These are phyloP conservation scores for Athene noctua DNA, from an alignment of 2,113 vertebrate genomes.

Conservation along the genomic window DNA sequence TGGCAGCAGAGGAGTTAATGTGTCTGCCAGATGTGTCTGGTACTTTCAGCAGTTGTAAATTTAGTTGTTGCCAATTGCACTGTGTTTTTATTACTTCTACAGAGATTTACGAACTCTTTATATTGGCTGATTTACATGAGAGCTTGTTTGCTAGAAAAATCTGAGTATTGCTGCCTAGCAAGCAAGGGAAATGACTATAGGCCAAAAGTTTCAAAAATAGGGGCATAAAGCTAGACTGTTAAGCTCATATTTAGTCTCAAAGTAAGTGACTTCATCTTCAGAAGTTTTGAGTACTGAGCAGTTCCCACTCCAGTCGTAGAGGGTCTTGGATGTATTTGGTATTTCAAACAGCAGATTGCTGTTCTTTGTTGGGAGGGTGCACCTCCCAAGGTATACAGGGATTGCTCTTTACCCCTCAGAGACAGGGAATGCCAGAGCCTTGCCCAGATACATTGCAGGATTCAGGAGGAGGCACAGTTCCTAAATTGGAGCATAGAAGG, in stretches of 20 bases:
- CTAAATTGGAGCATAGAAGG: neutral
- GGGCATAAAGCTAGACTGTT: conserved; percentile 27
- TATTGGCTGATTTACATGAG: conserved; percentile 48
- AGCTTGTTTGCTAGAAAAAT: conserved; percentile 46
- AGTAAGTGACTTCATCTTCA: conserved; percentile 38
- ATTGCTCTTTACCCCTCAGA: neutral
- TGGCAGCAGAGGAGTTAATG: conserved; percentile 31
- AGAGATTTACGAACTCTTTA: conserved; percentile 61
- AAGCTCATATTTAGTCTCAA: conserved; percentile 36
- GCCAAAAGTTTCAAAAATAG: conserved; percentile 35
- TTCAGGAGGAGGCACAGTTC: neutral
- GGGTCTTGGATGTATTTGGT: neutral
- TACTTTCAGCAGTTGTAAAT: conserved; percentile 48
- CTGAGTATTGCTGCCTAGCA: neutral
- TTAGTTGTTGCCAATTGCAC: conserved; percentile 31
- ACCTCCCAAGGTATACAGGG: neutral
- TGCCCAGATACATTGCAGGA: neutral
- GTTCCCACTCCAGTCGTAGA: neutral
- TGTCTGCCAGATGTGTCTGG: conserved; percentile 39
- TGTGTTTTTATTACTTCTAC: conserved; percentile 54
- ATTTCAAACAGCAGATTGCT: neutral
- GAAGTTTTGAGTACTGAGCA: neutral
- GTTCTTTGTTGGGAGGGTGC: neutral
- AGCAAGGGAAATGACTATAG: neutral
- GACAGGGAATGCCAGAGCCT: neutral